Evolutionary conservation across 2,113 vertebrate genomes (phyloP).

Genomic region (Pungitius pungitius): DNA sequence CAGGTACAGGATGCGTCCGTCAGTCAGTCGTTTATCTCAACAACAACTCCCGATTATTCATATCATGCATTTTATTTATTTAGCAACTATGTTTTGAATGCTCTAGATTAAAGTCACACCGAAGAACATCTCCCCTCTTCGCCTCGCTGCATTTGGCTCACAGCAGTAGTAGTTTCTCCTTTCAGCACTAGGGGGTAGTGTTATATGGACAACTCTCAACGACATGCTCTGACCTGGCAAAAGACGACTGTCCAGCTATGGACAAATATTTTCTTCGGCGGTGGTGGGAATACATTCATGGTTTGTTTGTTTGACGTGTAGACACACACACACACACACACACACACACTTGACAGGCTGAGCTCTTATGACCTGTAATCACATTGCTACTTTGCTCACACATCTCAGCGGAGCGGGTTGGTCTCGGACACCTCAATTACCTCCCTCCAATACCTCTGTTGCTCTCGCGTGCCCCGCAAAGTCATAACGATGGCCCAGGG

Average conservation of each 20-base stretch:
- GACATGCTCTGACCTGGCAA: background rate
- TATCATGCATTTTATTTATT: background rate
- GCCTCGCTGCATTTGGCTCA: background rate
- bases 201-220: conserved; percentile 50
- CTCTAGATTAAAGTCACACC: background rate
- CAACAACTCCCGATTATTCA: background rate
- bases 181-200: conserved; percentile 69
- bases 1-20: conserved; percentile 40
- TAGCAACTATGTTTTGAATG: background rate
- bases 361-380: conserved; percentile 79
- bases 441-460: conserved; percentile 48
- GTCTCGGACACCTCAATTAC: conserved; percentile 63
- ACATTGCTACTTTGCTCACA: conserved; percentile 65
- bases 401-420: conserved; percentile 61
- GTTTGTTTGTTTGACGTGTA: background rate
- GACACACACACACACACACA: background rate
- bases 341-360: conserved; percentile 54
- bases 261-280: conserved; percentile 8
- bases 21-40: background rate
- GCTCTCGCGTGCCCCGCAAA: conserved; percentile 48
- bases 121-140: background rate
- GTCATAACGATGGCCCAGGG: conserved; percentile 45
- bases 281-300: background rate
- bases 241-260: background rate
- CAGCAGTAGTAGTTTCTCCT: background rate